Conservation (phyloP, 2,797 vertebrate genomes). For the Syndactyla subalaris region DNA sequence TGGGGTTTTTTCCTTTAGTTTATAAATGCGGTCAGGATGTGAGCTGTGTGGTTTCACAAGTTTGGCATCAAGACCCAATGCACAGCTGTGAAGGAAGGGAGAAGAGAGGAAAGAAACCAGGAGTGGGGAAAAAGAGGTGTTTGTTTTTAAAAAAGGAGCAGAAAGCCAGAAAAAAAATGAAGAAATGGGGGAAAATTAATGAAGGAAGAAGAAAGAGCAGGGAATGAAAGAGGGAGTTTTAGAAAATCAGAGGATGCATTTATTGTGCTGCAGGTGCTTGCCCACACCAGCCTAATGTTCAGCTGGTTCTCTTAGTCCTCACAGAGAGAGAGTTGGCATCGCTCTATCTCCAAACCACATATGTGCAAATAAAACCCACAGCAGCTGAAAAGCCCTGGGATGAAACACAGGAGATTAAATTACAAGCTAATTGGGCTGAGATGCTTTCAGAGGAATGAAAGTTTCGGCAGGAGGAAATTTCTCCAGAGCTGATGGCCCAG, state of each 20-base stretch:
- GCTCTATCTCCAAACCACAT: neutral
- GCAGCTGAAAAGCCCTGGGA: neutral
- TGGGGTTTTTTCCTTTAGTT: neutral
- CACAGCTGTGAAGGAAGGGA: neutral
- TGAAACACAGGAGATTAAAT: slow-evolving; percentile 20
- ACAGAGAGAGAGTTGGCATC: neutral
- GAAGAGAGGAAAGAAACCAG: neutral
- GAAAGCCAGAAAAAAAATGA: neutral
- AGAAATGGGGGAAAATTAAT: neutral
- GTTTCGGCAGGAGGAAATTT: neutral
- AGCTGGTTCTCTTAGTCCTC: neutral
- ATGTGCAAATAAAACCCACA: neutral
- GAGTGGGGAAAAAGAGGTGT: neutral
- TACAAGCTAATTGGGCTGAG: neutral
- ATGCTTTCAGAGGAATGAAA: neutral
- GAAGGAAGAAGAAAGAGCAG: neutral
- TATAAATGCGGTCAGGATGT: neutral
- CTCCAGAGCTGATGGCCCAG: neutral
- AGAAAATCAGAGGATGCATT: neutral
- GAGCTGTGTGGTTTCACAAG: neutral
- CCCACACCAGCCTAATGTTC: neutral
- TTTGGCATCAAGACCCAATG: neutral
- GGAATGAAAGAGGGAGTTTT: neutral
- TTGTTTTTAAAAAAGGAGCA: neutral
- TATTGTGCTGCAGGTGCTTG: neutral